Evolutionary conservation across 2,113 vertebrate species (phyloP).

Genomic region (Manacus vitellinus): DNA sequence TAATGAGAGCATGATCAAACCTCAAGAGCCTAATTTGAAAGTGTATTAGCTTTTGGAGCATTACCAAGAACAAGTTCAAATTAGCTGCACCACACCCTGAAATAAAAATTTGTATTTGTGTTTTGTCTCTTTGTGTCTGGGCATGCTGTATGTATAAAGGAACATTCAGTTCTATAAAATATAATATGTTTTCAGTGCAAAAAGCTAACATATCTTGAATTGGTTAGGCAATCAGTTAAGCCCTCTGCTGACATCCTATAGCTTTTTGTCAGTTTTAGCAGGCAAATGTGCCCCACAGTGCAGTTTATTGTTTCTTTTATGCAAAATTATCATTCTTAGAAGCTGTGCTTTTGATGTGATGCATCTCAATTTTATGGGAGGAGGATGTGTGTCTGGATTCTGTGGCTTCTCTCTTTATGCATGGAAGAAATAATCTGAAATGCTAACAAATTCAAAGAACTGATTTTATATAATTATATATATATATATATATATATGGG

Average conservation of each 20-base stretch:
- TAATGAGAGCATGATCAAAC: not conserved
- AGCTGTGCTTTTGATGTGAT: not conserved
- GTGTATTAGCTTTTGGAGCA: not conserved
- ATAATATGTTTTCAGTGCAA: not conserved
- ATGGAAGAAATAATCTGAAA: not conserved
- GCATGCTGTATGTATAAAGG: not conserved
- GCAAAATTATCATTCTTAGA: not conserved
- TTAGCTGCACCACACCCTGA: not conserved
- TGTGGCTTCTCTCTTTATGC: not conserved
- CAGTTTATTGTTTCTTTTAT: not conserved
- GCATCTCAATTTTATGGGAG: not conserved
- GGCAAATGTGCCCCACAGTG: not conserved
- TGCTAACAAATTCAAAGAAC: not conserved
- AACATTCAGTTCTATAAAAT: not conserved
- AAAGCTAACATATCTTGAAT: not conserved
- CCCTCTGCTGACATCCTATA: not conserved
- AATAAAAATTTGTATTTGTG: not conserved
- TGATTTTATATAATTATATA: not conserved
- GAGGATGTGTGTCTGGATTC: not conserved
- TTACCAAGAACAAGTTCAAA: not conserved
- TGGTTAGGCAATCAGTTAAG: not conserved
- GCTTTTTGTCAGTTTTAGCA: not conserved
- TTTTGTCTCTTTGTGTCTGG: not conserved
- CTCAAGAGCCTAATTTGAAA: slow-evolving; percentile 6
- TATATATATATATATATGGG: not conserved